phyloP scores from a whole-genome alignment of 2,797 vertebrate species.

The Thamnophis elegans region DNA sequence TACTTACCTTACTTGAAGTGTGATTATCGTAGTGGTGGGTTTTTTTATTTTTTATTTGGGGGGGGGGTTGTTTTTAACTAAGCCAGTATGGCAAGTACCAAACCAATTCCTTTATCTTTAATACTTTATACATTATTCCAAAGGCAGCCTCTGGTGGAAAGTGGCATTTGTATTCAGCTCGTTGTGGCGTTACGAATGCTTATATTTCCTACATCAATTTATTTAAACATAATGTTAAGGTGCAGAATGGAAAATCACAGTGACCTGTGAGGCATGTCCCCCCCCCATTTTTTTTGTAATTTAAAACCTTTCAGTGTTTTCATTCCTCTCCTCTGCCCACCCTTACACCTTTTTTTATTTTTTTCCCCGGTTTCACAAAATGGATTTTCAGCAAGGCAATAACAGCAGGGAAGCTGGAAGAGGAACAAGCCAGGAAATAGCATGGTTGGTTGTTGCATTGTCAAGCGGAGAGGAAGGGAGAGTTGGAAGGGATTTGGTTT shows the following conservation, averaged over 20 bases:
- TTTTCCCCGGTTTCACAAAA: slow-evolving; percentile 51
- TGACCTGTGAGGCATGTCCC: slow-evolving; percentile 50
- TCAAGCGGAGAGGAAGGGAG: slow-evolving; percentile 18
- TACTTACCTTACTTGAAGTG: slow-evolving; percentile 9
- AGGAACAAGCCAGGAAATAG: slow-evolving; percentile 34
- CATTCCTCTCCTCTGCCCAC: background rate
- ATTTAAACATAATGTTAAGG: slow-evolving; percentile 54
- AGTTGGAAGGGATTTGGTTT: slow-evolving; percentile 51
- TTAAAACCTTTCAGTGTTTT: slow-evolving; percentile 56
- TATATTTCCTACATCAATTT: slow-evolving; percentile 47
- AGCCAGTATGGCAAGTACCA: slow-evolving; percentile 21
- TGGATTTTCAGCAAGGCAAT: slow-evolving; percentile 49
- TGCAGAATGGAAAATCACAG: slow-evolving; percentile 39
- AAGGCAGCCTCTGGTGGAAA: slow-evolving; percentile 45
- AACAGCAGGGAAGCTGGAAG: slow-evolving; percentile 13
- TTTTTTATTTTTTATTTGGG: background rate
- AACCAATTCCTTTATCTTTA: slow-evolving; percentile 37
- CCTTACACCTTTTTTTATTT: background rate
- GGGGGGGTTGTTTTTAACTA: background rate
- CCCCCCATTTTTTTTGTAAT: slow-evolving; percentile 41
- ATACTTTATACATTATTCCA: slow-evolving; percentile 39
- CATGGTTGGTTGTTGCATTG: slow-evolving; percentile 43
- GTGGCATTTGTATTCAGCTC: slow-evolving; percentile 41
- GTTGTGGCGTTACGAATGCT: slow-evolving; percentile 41
- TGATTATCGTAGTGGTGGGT: background rate